A percentile compares a stretch with the other conserved stretches of the same genome.
These are phyloP conservation scores for Phyllotis vaccarum DNA, from an alignment of 2,797 vertebrate species.

Conservation along the genomic window DNA sequence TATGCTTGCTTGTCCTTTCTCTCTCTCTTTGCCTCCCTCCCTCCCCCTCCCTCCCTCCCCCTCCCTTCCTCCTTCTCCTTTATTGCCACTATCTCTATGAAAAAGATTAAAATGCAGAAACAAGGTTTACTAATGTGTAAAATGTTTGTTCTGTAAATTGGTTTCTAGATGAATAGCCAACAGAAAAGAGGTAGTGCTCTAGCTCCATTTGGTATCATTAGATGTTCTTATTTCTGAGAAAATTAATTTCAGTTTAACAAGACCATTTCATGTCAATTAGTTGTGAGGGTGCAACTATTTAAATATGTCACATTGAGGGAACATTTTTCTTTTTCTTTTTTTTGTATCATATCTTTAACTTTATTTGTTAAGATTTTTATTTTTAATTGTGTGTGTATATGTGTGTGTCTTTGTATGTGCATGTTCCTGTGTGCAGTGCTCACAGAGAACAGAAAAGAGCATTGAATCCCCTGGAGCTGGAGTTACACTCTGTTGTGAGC, in stretches of 20 bases:
- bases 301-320: not conserved
- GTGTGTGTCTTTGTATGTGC: not conserved
- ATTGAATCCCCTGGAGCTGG: not conserved
- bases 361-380: not conserved
- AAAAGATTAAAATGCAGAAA: not conserved
- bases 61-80: rapidly evolving
- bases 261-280: conserved; percentile 29
- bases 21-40: not conserved
- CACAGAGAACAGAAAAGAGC: not conserved
- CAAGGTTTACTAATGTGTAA: not conserved
- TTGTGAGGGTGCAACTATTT: conserved; percentile 23
- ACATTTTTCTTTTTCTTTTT: conserved; percentile 29
- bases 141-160: not conserved
- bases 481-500: not conserved
- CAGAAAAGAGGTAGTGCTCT: not conserved
- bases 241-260: conserved; percentile 26
- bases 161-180: conserved; percentile 31
- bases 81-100: not conserved
- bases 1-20: no score
- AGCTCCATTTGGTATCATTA: not conserved
- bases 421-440: not conserved
- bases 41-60: not conserved
- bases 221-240: conserved; percentile 27
- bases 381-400: not conserved
- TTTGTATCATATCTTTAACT: not conserved